These are phyloP conservation scores for Araneus ventricosus DNA, from an alignment of 1,140 invertebrate genomes.

Conservation along the genomic window DNA sequence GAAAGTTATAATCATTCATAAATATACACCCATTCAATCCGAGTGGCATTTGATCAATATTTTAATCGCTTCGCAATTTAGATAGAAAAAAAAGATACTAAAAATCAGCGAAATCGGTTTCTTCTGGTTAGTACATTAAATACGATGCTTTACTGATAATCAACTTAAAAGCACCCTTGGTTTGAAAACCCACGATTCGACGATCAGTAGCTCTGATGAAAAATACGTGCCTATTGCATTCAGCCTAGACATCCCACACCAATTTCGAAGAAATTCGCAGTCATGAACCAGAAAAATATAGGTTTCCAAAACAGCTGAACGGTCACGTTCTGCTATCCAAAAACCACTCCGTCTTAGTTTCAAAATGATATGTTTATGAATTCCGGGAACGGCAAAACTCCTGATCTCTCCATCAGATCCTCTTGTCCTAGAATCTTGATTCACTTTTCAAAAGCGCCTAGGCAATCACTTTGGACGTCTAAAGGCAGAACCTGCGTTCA, in stretches of 20 bases:
- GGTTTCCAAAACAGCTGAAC: neutral
- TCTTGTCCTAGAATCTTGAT: neutral
- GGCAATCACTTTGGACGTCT: neutral
- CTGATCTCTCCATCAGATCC: neutral
- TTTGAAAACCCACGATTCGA: neutral
- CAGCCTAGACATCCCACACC: neutral
- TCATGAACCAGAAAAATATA: neutral
- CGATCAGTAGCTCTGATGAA: neutral
- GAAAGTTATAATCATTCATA: no score
- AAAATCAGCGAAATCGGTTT: neutral
- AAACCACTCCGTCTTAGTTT: neutral
- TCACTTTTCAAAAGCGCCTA: neutral
- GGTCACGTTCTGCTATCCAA: neutral
- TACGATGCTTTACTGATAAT: neutral
- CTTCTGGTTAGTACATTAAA: neutral
- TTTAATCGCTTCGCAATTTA: neutral
- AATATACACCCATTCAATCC: neutral
- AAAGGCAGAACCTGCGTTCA: neutral
- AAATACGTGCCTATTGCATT: neutral
- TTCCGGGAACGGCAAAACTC: neutral
- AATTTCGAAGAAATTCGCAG: neutral
- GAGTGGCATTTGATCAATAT: neutral
- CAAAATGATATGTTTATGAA: constrained; percentile 13
- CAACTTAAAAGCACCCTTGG: neutral
- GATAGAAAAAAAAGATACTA: neutral